Evolutionary conservation across 2,888 invertebrate species (phyloP), one percentile per base, ranked within the genome.

Genomic region (Auanema freiburgensis): DNA sequence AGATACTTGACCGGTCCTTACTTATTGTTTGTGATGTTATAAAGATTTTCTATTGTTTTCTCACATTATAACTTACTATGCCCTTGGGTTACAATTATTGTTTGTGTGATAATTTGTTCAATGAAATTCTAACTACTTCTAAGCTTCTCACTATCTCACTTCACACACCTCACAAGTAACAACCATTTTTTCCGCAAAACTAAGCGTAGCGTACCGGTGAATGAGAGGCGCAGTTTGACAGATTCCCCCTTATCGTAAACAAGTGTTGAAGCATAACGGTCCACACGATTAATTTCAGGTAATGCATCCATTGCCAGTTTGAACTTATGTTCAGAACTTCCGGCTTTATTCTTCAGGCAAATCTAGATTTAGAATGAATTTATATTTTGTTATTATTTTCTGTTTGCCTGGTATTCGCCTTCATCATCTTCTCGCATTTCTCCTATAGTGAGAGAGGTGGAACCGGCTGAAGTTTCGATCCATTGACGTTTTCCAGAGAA

Each of bases 371-470:
- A 69, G 85, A 85, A 51, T 52, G n/a, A 23, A 18, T 2, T 46
- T 10, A n/a, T 50, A 8, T 52, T 52, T 52, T 1, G 5, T 1
- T n/a, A 12, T 52, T 24, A 23, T 55, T 5, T 33, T 25, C 5
- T 16, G 14, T 43, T n/a, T 3, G 69, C 65, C 23, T 59, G 59
- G 21, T 61, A 63, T 59, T 69, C 60, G 66, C 77, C 78, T 68
- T 76, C 79, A 56, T 79, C 77, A 46, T 79, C 79, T 52, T 77
- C 79, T 42, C 76, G 55, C 59, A 78, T 71, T 53, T 79, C 79
- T 42, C 76, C 73, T 49, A 79, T 68, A 0, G 71, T 71, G 57
- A 79, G 54, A 5, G 69, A 54, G 1, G 72, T 68, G 10, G 60
- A 57, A 10, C 59, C 67, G 1, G 60, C 43, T 8, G 67, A 42